A percentile compares a stretch with the other conserved stretches of the same genome.
These are phyloP conservation scores for Antennarius maculatus DNA, from an alignment of 2,797 vertebrate genomes.

Conservation along the genomic window DNA sequence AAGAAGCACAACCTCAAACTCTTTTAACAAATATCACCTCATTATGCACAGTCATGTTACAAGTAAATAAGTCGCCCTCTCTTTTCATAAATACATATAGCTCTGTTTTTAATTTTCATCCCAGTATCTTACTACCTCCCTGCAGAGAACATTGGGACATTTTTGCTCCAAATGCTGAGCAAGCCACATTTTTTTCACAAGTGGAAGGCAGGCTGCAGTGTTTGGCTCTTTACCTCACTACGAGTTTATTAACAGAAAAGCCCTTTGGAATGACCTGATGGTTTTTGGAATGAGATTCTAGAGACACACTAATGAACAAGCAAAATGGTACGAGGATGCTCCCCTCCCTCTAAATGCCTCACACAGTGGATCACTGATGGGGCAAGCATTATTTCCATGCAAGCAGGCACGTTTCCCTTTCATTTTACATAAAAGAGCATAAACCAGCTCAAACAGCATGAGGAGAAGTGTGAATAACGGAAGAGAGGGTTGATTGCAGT, in stretches of 20 bases:
- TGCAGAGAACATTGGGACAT: constrained; percentile 38
- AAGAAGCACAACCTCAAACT: too few relatives aligned
- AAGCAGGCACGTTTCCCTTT: background rate
- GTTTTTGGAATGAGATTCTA: constrained; percentile 13
- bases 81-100: constrained; percentile 3
- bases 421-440: constrained; percentile 5
- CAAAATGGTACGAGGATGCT: constrained; percentile 9
- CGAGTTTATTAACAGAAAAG: constrained; percentile 19
- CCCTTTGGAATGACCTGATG: constrained; percentile 24
- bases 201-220: constrained; percentile 6
- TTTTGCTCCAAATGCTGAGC: constrained; percentile 38
- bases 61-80: constrained; percentile 2
- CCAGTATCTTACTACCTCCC: constrained; percentile 22
- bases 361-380: constrained; percentile 6
- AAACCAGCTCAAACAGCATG: background rate
- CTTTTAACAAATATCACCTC: background rate
- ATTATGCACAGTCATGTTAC: background rate
- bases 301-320: constrained; percentile 12
- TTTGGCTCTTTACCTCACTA: constrained; percentile 1
- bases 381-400: background rate
- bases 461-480: constrained; percentile 2
- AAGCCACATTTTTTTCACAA: constrained; percentile 28
- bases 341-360: constrained; percentile 14
- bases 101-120: constrained; percentile 29
- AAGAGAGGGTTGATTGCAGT: background rate